Evolutionary conservation across 2,888 invertebrate genomes (phyloP).

Genomic region (Cenopis cana): DNA sequence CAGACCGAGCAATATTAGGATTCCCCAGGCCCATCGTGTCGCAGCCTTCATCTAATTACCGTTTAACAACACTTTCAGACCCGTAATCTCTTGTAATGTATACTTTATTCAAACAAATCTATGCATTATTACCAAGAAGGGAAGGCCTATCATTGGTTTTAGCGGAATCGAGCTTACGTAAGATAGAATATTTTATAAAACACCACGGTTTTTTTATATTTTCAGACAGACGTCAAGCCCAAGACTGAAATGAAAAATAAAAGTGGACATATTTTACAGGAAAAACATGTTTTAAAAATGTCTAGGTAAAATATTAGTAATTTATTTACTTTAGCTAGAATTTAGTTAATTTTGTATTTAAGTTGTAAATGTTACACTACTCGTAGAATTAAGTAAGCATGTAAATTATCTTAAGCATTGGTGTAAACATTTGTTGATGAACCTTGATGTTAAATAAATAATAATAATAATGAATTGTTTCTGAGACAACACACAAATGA

Average conservation of each 20-base stretch:
- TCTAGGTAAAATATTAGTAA: neutral
- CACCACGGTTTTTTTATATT: neutral
- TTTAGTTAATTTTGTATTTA: no score
- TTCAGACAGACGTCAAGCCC: slow-evolving; percentile 7
- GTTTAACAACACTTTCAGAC: slow-evolving; percentile 5
- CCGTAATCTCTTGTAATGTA: neutral
- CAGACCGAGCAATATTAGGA: slow-evolving; percentile 5
- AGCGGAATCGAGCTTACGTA: neutral
- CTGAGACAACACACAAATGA: no score
- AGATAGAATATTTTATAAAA: neutral
- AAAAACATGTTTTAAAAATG: neutral
- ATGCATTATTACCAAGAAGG: neutral
- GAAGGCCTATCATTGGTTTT: neutral
- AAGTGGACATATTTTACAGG: neutral
- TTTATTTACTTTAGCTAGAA: neutral
- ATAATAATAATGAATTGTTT: no score
- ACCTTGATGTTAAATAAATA: no score
- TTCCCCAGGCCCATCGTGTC: slow-evolving; percentile 15
- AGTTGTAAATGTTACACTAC: no score
- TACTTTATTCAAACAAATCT: neutral
- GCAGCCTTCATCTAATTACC: slow-evolving; percentile 26
- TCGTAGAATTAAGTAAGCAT: no score
- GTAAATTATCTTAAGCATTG: no score
- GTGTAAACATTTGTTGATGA: no score
- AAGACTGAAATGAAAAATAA: slow-evolving; percentile 5